Base-by-base conservation (phyloP, 2,797 vertebrate genomes). In the Parauchenoglanis punctatus region DNA sequence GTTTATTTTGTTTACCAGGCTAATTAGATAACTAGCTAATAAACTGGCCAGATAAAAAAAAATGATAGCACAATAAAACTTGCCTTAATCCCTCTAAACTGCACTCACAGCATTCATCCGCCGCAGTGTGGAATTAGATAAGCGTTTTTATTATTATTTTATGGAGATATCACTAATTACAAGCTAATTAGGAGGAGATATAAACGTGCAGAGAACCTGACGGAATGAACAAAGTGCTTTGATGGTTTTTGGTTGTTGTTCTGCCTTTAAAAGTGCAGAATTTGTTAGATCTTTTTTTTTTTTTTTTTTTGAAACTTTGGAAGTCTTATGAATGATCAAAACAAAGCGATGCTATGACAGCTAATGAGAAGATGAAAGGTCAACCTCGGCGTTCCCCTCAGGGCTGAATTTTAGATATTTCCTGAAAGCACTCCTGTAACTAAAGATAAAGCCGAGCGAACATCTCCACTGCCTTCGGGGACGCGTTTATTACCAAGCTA, bases 321-420 rank as follows among this genome's bases (percentile, higher is more conserved):
- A 0, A n/a, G 23, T 81, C 35, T 44, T 3, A 44, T 44, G 7
- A 46, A 31, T 23, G 40, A 72, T 86, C 77, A 75, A 35, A 82
- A 87, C 78, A 81, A 72, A 31, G 25, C 31, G 23, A 52, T 54
- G 56, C 58, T 20, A 63, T 82, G 68, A 82, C 46, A 63, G 85
- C 23, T 75, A 87, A 82, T 23, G 44, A 81, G 54, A 68, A 81
- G 35, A 65, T 70, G 63, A 70, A 56, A 70, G 56, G 54, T 49
- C 58, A 81, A 52, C 20, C 35, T 61, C 23, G 4, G 10, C 18
- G 1, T 61, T 13, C 54, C 61, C 8, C 28, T 58, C 75, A 70
- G 54, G 23, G 63, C 23, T 46, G 23, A 81, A 49, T 2, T 56
- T 52, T 20, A 13, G n/a, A 65, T 35, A 49, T 54, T 78, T 67